These are phyloP conservation scores for Drepanosiphum platanoidis DNA, from an alignment of 2,888 invertebrate genomes.

Conservation along the genomic window DNA sequence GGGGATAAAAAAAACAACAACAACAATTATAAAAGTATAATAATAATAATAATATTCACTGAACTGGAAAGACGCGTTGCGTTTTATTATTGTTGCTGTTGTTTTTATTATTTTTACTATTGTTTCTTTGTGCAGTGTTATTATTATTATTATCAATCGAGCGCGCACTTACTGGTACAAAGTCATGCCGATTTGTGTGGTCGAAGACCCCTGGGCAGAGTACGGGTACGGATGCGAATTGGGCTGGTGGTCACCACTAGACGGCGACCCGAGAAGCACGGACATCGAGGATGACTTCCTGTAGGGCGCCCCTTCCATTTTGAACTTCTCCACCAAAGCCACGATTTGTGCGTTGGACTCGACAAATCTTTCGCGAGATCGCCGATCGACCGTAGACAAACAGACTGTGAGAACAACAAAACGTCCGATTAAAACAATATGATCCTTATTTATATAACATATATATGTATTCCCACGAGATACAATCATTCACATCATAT, in stretches of 20 bases:
- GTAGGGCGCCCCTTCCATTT: slow-evolving; percentile 82
- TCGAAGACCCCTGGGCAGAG: slow-evolving; percentile 43
- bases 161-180: slow-evolving; percentile 64
- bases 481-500: too few species aligned
- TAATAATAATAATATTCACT: too few species aligned
- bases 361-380: slow-evolving; percentile 89
- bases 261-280: slow-evolving; percentile 66
- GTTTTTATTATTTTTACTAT: too few species aligned
- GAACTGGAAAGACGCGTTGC: neutral
- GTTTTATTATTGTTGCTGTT: neutral
- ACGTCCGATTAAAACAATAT: too few species aligned
- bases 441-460: too few species aligned
- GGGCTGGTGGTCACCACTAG: slow-evolving; percentile 69
- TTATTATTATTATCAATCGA: neutral
- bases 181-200: slow-evolving; percentile 63
- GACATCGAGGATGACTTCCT: slow-evolving; percentile 72
- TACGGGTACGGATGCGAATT: slow-evolving; percentile 59
- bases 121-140: neutral
- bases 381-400: slow-evolving; percentile 79
- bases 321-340: slow-evolving; percentile 89
- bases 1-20: slow-evolving; percentile 13
- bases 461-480: too few species aligned
- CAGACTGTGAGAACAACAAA: slow-evolving; percentile 78
- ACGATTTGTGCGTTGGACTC: slow-evolving; percentile 95
- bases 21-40: slow-evolving; percentile 9